phyloP scores from a whole-genome alignment of 2,888 invertebrate genomes.

The Boloria euphrosyne region DNA sequence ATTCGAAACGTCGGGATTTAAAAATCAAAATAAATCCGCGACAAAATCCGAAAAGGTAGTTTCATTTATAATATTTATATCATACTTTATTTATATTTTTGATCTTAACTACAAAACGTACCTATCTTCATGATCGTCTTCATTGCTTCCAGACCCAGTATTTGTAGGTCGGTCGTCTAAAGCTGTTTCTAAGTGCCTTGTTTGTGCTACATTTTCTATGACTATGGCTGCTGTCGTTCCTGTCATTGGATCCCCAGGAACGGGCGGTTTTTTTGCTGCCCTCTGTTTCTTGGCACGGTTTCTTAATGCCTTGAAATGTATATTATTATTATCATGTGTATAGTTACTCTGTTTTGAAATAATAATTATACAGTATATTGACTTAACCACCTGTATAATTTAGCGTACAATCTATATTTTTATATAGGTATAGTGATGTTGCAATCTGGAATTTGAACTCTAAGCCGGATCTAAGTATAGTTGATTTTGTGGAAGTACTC shows the following conservation, averaged over 20 bases:
- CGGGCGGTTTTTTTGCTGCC: conserved; percentile 90
- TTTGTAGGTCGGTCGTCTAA: conserved; percentile 93
- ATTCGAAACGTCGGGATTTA: no score
- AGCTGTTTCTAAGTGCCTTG: conserved; percentile 90
- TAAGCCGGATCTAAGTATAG: no score
- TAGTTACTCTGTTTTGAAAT: no score
- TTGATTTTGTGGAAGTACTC: no score
- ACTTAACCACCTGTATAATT: no score
- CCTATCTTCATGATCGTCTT: conserved; percentile 73
- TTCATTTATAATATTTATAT: no score
- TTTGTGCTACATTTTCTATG: conserved; percentile 94
- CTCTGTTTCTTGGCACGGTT: conserved; percentile 91
- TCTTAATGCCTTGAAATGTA: conserved; percentile 86
- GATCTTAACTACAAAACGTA: conserved; percentile 32
- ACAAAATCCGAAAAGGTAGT: no score
- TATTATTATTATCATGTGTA: not conserved
- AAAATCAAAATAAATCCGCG: no score
- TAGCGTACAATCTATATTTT: no score
- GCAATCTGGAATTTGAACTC: no score
- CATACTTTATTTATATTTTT: not conserved
- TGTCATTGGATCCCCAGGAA: conserved; percentile 87
- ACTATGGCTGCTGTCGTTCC: conserved; percentile 89
- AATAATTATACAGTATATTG: no score
- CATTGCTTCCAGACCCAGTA: conserved; percentile 84
- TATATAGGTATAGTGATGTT: no score